phyloP scores from a whole-genome alignment of 2,113 vertebrate species.

The Ammodytes marinus region DNA sequence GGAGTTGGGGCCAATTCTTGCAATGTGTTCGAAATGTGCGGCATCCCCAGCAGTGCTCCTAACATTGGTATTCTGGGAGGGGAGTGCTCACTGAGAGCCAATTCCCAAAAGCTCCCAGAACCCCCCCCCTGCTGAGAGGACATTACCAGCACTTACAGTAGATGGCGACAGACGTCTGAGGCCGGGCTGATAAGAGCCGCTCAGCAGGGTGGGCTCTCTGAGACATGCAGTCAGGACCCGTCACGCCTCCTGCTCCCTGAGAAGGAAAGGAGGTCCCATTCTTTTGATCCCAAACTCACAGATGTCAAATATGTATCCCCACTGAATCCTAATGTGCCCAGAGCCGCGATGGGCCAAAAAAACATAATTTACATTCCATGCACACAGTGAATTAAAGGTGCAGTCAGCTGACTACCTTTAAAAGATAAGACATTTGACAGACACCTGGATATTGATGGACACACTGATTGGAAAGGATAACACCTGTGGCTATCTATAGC shows the following conservation, averaged over 20 bases:
- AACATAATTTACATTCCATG: not conserved
- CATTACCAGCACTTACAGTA: slow-evolving; percentile 60
- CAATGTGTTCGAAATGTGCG: not conserved
- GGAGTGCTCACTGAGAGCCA: slow-evolving; percentile 18
- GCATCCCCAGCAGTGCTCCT: slow-evolving; percentile 13
- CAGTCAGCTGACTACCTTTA: too few relatives aligned
- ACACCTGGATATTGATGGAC: slow-evolving; percentile 2
- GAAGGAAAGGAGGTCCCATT: slow-evolving; percentile 25
- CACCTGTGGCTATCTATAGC: not conserved
- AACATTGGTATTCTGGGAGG: slow-evolving; percentile 47
- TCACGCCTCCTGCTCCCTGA: slow-evolving; percentile 31
- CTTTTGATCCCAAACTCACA: slow-evolving; percentile 51
- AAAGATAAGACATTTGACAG: slow-evolving; percentile 6
- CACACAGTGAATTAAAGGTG: not conserved
- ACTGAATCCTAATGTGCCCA: slow-evolving; percentile 24
- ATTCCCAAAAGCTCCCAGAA: slow-evolving; percentile 33
- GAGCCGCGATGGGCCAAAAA: not conserved
- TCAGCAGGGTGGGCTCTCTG: slow-evolving; percentile 56
- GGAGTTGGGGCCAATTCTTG: too few relatives aligned
- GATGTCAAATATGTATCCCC: slow-evolving; percentile 23
- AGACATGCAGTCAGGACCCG: slow-evolving; percentile 42
- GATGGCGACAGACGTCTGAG: slow-evolving; percentile 70
- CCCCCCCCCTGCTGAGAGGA: slow-evolving; percentile 42
- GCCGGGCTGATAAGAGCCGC: slow-evolving; percentile 57
- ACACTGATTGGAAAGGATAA: not conserved